Evolutionary conservation across 1,140 invertebrate genomes (phyloP).

Genomic region (Brachionus calyciflorus): DNA sequence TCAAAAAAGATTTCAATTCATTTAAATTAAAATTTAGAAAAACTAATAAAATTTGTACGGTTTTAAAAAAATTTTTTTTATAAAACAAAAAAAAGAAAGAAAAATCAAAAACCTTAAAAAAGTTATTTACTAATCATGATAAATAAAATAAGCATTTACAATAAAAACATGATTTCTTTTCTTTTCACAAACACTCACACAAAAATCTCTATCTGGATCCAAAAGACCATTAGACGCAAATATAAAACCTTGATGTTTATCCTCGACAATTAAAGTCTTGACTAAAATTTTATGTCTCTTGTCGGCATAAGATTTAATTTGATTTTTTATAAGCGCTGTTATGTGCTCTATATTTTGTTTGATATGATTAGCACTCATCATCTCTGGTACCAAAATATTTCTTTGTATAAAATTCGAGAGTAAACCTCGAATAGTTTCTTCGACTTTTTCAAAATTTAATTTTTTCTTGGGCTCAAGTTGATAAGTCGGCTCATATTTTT

Average conservation of each 20-base stretch:
- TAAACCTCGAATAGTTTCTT: neutral
- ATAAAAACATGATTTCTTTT: no score
- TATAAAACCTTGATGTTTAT: neutral
- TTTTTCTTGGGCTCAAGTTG: neutral
- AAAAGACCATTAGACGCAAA: neutral
- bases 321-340: neutral
- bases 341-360: neutral
- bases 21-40: no score
- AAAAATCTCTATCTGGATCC: neutral
- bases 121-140: no score
- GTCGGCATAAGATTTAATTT: neutral
- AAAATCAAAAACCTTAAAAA: no score
- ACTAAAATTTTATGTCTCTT: conserved; percentile 4
- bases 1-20: no score
- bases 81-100: no score
- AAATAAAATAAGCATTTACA: no score
- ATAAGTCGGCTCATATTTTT: conserved; percentile 20
- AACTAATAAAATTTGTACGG: no score
- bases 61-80: no score
- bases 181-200: no score
- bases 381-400: neutral
- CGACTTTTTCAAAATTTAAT: neutral
- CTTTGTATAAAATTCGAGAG: neutral
- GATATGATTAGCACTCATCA: neutral
- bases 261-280: neutral